Percentiles rank a stretch among this genome's conserved stretches.
Conservation (phyloP, 2,797 vertebrate species). For the Coendou prehensilis region DNA sequence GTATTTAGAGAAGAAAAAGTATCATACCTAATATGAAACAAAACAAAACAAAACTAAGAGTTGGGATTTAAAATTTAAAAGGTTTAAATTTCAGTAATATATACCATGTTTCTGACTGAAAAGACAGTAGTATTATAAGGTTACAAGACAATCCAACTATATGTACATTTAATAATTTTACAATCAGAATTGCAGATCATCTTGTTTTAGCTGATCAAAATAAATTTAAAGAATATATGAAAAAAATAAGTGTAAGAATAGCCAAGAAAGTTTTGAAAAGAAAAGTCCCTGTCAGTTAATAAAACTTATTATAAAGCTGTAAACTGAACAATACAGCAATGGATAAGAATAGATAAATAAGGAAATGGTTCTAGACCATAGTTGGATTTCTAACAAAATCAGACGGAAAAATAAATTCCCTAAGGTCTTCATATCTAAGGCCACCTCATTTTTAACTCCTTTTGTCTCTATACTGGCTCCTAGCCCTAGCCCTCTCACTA, state of each 20-base stretch:
- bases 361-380: not conserved
- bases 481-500: not conserved
- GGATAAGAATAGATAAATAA: not conserved
- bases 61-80: not conserved
- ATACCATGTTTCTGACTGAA: not conserved
- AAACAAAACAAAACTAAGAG: not conserved
- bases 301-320: not conserved
- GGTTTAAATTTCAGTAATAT: not conserved
- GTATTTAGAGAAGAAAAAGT: not conserved
- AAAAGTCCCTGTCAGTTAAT: not conserved
- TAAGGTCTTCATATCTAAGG: not conserved
- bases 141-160: not conserved
- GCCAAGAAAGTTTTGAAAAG: not conserved
- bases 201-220: not conserved
- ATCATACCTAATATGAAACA: not conserved
- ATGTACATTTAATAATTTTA: not conserved
- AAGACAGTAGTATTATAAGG: not conserved
- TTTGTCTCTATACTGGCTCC: not conserved
- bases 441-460: not conserved
- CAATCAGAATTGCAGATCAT: not conserved
- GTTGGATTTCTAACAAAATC: not conserved
- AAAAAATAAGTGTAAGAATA: not conserved
- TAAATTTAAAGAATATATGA: not conserved
- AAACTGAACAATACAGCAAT: not conserved
- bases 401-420: not conserved